Evolutionary conservation across 2,113 vertebrate species (phyloP).

Genomic region (Podarcis raffonei): DNA sequence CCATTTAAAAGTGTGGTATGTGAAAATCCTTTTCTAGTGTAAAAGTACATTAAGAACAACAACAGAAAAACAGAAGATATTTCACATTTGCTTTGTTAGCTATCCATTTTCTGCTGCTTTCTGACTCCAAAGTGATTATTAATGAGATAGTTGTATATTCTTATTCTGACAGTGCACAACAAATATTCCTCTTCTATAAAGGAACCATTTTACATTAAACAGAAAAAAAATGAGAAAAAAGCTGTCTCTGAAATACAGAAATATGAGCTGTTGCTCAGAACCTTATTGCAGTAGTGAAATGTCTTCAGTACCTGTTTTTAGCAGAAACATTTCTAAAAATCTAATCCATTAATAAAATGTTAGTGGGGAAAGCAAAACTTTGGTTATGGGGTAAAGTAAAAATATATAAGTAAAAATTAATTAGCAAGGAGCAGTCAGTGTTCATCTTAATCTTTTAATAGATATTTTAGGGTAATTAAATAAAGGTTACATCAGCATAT

Average conservation of each 20-base stretch:
- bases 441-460: not conserved
- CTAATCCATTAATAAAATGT: not conserved
- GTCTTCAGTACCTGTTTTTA: not conserved
- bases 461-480: not conserved
- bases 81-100: not conserved
- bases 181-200: not conserved
- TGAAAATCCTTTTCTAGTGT: not conserved
- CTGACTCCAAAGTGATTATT: not conserved
- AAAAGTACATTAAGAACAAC: too few species aligned
- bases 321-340: not conserved
- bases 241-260: not conserved
- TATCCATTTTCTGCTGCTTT: not conserved
- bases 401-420: not conserved
- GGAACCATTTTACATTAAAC: too few species aligned
- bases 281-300: too few species aligned
- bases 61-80: too few species aligned
- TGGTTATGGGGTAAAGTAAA: not conserved
- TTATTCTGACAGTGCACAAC: not conserved
- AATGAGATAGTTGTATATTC: not conserved
- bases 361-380: not conserved
- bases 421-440: not conserved
- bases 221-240: not conserved
- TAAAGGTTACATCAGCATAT: not conserved
- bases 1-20: not conserved
- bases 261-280: too few species aligned